Percentiles rank a stretch among this genome's conserved stretches.
phyloP scores from a whole-genome alignment of 2,888 invertebrate species.

The Parnassius glacialis region DNA sequence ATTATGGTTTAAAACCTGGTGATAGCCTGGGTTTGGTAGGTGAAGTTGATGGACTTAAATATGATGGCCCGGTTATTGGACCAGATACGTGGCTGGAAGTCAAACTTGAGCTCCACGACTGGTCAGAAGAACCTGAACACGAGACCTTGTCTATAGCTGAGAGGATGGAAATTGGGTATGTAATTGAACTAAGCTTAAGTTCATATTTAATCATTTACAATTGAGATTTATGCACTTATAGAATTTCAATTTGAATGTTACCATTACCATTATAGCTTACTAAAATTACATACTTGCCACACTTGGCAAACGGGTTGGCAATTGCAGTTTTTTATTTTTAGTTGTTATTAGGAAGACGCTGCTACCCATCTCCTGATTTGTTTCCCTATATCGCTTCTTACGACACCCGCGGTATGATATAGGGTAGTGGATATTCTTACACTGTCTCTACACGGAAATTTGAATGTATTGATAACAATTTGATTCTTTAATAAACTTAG shows the following conservation, averaged over 20 bases:
- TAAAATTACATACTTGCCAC: too few species aligned
- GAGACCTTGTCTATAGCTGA: constrained; percentile 84
- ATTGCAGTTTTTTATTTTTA: too few species aligned
- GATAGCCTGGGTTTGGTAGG: constrained; percentile 67
- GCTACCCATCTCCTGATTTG: too few species aligned
- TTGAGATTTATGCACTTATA: constrained; percentile 28
- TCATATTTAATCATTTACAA: constrained; percentile 30
- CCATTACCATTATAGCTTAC: neutral
- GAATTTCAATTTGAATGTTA: constrained; percentile 25
- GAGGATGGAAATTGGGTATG: constrained; percentile 88
- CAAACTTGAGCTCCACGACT: constrained; percentile 85
- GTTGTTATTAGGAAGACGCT: too few species aligned
- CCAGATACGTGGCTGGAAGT: constrained; percentile 84
- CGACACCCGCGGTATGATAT: too few species aligned
- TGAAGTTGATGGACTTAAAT: constrained; percentile 51
- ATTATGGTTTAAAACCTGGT: constrained; percentile 82
- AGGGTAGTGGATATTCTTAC: too few species aligned
- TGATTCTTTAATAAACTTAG: too few species aligned
- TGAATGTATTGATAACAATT: too few species aligned
- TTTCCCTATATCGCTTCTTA: too few species aligned
- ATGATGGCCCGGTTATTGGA: constrained; percentile 82
- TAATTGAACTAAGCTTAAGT: constrained; percentile 34
- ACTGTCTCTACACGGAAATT: too few species aligned
- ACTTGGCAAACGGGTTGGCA: too few species aligned
- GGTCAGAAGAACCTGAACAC: constrained; percentile 84